These are phyloP conservation scores for Neotoxoptera formosana DNA, from an alignment of 1,140 invertebrate species.

Conservation along the genomic window DNA sequence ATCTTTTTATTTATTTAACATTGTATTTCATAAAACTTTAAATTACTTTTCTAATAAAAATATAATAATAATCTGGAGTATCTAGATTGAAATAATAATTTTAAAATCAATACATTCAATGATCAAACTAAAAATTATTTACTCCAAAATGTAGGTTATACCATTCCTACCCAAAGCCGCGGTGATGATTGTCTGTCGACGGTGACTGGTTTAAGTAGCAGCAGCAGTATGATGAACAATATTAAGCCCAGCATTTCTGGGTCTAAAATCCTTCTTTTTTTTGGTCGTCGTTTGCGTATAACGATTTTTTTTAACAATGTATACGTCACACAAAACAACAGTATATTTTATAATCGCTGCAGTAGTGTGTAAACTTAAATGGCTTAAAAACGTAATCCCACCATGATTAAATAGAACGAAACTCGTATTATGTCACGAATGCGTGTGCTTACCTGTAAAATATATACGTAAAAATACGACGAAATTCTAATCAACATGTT, in stretches of 20 bases:
- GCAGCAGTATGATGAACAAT: not conserved
- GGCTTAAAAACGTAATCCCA: not conserved
- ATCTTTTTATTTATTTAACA: too few species aligned
- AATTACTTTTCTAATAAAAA: not conserved
- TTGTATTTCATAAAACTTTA: too few species aligned
- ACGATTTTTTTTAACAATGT: not conserved
- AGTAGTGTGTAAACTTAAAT: not conserved
- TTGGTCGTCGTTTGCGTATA: not conserved
- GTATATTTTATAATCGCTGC: not conserved
- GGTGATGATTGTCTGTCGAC: not conserved
- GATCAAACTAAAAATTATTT: not conserved
- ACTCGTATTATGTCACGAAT: not conserved
- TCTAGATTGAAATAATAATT: not conserved
- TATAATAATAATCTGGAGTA: too few species aligned
- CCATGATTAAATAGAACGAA: not conserved
- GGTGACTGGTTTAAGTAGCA: not conserved
- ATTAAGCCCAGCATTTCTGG: not conserved
- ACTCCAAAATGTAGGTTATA: not conserved
- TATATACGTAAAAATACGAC: not conserved
- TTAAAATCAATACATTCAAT: not conserved
- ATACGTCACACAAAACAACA: not conserved
- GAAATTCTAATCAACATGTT: slow-evolving; percentile 11
- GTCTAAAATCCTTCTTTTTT: not conserved
- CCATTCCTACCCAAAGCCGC: not conserved
- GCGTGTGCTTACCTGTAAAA: not conserved